Evolutionary conservation across 2,797 vertebrate species (phyloP).

Genomic region (Limosa lapponica): DNA sequence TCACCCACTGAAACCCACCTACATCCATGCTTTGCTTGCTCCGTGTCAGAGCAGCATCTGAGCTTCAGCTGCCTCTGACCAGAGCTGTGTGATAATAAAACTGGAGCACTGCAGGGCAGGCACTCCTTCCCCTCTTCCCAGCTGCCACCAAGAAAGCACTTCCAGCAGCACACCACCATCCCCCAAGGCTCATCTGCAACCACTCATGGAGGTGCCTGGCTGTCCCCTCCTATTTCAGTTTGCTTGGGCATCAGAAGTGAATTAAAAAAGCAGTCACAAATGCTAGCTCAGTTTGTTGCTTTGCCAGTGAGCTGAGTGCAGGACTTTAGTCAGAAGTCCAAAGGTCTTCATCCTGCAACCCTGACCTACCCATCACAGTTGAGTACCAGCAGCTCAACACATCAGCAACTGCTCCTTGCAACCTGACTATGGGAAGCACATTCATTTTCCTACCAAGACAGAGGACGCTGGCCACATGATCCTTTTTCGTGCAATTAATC

Average conservation of each 20-base stretch:
- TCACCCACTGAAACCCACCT: background rate
- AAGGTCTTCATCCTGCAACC: background rate
- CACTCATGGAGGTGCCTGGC: background rate
- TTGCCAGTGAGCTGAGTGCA: background rate
- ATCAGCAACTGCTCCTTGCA: background rate
- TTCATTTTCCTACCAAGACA: background rate
- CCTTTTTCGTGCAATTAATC: background rate
- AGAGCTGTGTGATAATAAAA: background rate
- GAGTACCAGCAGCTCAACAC: background rate
- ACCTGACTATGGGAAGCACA: background rate
- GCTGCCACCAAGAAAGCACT: background rate
- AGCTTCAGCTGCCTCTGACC: background rate
- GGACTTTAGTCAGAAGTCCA: background rate
- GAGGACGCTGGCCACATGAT: background rate
- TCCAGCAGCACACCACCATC: background rate
- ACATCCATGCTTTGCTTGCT: background rate
- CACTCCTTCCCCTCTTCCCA: background rate
- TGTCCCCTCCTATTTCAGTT: background rate
- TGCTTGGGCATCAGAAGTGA: rapidly evolving
- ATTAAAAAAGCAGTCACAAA: background rate
- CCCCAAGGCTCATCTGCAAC: background rate
- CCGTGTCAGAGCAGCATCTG: background rate
- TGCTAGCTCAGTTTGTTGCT: background rate
- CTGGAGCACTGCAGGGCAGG: background rate
- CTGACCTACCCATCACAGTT: background rate